Conservation (phyloP, 1,140 invertebrate species). For the honey bee (Apis mellifera) region DNA sequence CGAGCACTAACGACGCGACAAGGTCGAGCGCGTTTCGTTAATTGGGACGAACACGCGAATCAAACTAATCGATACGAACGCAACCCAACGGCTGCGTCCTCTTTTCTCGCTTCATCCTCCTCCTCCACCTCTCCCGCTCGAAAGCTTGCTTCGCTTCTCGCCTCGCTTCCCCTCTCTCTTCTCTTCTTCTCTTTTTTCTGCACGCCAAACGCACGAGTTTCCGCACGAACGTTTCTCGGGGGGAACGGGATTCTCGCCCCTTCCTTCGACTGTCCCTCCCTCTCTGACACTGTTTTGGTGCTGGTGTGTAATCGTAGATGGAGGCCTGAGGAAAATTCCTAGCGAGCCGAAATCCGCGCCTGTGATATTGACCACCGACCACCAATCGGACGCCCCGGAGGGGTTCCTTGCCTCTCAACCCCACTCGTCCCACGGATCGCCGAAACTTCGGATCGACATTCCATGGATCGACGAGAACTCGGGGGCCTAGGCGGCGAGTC, state of each 20-base stretch:
- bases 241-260: not conserved
- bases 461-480: slow-evolving; percentile 73
- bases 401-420: slow-evolving; percentile 65
- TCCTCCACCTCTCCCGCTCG: not conserved
- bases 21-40: slow-evolving; percentile 29
- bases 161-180: not conserved
- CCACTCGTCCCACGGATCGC: slow-evolving; percentile 56
- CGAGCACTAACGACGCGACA: slow-evolving; percentile 34
- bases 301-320: slow-evolving; percentile 72
- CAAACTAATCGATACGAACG: slow-evolving; percentile 47
- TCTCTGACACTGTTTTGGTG: slow-evolving; percentile 66
- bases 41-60: slow-evolving; percentile 49
- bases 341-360: slow-evolving; percentile 70
- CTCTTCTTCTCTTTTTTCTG: not conserved
- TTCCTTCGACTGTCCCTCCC: slow-evolving; percentile 9
- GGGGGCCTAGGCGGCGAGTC: slow-evolving; percentile 48
- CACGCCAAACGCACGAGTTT: not conserved
- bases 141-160: not conserved
- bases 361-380: slow-evolving; percentile 63
- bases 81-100: not conserved
- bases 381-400: slow-evolving; percentile 57
- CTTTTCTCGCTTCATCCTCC: not conserved
- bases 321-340: slow-evolving; percentile 71
- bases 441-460: slow-evolving; percentile 74
- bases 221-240: not conserved